Percentiles rank a stretch among this genome's conserved stretches.
phyloP scores from a whole-genome alignment of 2,113 vertebrate genomes.

The Aegotheles bennettii region DNA sequence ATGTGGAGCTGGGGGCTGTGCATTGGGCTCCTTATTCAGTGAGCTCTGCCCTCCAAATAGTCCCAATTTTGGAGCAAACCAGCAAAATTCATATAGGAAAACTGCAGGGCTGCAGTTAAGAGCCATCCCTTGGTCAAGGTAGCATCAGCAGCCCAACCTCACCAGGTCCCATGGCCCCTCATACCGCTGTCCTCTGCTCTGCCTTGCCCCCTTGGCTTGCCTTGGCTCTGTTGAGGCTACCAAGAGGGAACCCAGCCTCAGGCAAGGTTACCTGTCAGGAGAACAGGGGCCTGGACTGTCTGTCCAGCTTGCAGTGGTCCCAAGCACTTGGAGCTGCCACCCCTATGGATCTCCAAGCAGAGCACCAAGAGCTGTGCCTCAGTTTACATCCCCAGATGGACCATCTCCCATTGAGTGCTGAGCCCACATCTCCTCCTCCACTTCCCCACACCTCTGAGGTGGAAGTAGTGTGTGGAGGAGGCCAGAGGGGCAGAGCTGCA shows the following conservation, averaged over 20 bases:
- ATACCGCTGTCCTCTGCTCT: neutral
- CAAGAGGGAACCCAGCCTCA: neutral
- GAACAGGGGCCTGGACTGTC: neutral
- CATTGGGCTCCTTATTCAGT: neutral
- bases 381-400: neutral
- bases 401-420: neutral
- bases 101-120: neutral
- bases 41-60: neutral
- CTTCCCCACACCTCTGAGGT: no score
- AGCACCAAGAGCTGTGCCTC: neutral
- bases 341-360: neutral
- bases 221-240: neutral
- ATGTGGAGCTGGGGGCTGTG: neutral
- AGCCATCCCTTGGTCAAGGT: neutral
- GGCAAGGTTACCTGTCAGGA: neutral
- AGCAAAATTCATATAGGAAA: neutral
- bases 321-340: neutral
- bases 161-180: neutral
- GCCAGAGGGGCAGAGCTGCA: neutral
- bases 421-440: neutral
- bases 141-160: neutral
- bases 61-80: neutral
- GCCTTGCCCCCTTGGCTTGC: neutral
- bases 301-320: neutral
- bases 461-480: neutral